Evolutionary conservation across 2,113 vertebrate genomes (phyloP), one percentile per base, ranked within the genome.

Genomic region (Callorhinus ursinus): DNA sequence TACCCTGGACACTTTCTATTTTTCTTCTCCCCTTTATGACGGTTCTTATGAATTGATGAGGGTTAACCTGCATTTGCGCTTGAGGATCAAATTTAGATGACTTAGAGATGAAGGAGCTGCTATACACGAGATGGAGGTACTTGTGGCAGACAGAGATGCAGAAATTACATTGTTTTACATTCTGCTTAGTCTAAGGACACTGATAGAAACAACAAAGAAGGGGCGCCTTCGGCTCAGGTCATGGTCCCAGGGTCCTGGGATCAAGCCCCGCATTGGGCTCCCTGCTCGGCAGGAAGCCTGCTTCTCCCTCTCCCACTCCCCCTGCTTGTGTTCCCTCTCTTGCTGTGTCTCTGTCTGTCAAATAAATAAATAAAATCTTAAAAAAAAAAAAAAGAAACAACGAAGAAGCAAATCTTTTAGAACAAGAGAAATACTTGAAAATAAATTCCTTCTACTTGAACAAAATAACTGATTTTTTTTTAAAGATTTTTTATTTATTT

Each of bases 381-480:
- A 46, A 46, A 46, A 46, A 46, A 46, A 46, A 46, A 46, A 46
- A 46, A 46, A 81, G 81, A 86, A 81, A 85, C 14, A 80, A 14
- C 61, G 36, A 88, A 94, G 72, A 96, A 88, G 67, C 15, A 26
- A 28, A 79, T 92, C 51, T 88, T 92, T 21, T 12, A 33, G 49
- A 93, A 83, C 26, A 84, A 67, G 46, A 93, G 46, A 81, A 92
- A 61, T 82, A 61, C 13, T 95, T 92, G 57, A 67, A 67, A 89
- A 49, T 77, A 53, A 79, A 79, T 59, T 80, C 55, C 18, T 90
- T 79, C 59, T 36, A 42, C 5, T 95, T 82, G 81, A 76, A 31
- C 24, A 77, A 42, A 69, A 31, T 36, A 36, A 36, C 36, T 36
- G 36, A 36, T 36, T 36, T 36, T 36, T 36, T 36, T 36, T 36